Evolutionary conservation across 53 echinoderm and acorn worm genomes (phyloP), one percentile per base, ranked within the genome.

Genomic region (Paracentrotus lividus): DNA sequence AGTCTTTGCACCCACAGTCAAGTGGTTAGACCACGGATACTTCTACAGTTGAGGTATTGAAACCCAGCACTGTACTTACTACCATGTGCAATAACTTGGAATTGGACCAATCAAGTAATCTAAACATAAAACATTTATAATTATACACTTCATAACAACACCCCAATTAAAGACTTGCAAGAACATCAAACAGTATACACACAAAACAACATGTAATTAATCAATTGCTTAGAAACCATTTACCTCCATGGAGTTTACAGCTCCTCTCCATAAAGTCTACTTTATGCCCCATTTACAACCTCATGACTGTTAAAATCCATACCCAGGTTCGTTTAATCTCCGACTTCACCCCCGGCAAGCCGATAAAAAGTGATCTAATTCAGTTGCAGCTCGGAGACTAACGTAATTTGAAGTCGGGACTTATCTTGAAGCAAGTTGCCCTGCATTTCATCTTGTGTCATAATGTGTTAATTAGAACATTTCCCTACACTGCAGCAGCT

Each of bases 391-490:
- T 15, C 4, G 72, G 72, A 10, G 20, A 72, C 38, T 36, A 72
- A 36, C 72, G 15, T 72, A 40, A 72, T 72, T 72, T 40, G 36
- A 38, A 38, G 72, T 72, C 40, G 40, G 16, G 40, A 36, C 9
- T 40, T n/a, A 20, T 38, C 72, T 72, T 38, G 38, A 36, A 14
- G 72, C 40, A n/a, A n/a, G 6, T 72, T 36, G 21, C 40, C 72
- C 72, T 38, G 13, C 0, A 6, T 72, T 72, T 40, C 18, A 21
- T 36, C 72, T 72, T 27, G 72, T 72, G 72, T 72, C 5, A 32
- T 72, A 72, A 72, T 38, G 72, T 72, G 72, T 38, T 72, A 72
- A 72, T 72, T 72, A 72, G 40, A 40, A 72, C 72, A 72, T 40
- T 72, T 72, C 72, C 72, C 72, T 36, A 8, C 72, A 72, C 40